Conservation (phyloP, 2,113 vertebrate species). For the Paracanthobrama guichenoti region DNA sequence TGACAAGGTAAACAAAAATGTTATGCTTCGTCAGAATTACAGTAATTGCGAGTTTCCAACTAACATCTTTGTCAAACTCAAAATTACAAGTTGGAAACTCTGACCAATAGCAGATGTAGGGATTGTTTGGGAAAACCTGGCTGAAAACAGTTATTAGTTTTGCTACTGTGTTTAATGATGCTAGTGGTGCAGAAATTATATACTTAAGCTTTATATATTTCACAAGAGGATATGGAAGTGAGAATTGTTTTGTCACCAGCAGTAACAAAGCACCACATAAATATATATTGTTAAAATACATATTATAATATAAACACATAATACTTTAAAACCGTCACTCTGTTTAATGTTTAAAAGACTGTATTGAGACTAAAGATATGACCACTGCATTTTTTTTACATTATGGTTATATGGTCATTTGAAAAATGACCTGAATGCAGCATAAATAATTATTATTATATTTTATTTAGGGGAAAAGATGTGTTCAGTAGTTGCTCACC, state of each 20-base stretch:
- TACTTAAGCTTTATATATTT: neutral
- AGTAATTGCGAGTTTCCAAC: neutral
- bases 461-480: neutral
- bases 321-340: no score
- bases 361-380: neutral
- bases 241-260: no score
- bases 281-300: no score
- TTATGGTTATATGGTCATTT: neutral
- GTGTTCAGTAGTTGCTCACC: neutral
- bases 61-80: neutral
- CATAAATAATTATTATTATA: neutral
- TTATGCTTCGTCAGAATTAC: neutral
- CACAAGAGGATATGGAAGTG: neutral
- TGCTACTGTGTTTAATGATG: neutral
- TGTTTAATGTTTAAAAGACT: no score
- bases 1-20: constrained; percentile 84
- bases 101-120: neutral
- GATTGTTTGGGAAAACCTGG: neutral
- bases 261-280: no score
- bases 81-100: neutral
- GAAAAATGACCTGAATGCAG: neutral
- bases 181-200: neutral
- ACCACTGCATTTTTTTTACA: neutral
- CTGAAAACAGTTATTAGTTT: neutral
- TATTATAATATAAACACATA: no score